Evolutionary conservation across 2,113 vertebrate species (phyloP).

Genomic region (Morone chrysops): DNA sequence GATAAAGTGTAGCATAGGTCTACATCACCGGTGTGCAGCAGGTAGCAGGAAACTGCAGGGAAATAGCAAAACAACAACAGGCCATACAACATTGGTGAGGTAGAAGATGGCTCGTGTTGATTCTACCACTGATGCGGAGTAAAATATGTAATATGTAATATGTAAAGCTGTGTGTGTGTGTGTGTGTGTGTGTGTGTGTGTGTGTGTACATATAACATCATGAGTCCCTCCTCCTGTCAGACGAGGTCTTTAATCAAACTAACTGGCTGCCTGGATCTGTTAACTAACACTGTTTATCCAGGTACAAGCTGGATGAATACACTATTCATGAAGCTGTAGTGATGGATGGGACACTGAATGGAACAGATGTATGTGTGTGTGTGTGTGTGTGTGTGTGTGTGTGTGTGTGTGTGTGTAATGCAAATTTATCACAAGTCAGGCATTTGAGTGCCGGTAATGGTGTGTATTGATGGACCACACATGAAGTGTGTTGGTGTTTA

Average conservation of each 20-base stretch:
- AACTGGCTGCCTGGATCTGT: neutral
- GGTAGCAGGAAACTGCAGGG: no score
- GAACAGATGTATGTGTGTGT: neutral
- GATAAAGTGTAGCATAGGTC: no score
- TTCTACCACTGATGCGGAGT: no score
- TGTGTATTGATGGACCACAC: neutral
- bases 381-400: neutral
- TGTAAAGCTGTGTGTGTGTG: no score
- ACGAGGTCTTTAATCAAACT: slow-evolving; percentile 24
- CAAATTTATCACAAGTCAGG: neutral
- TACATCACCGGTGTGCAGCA: no score
- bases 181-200: neutral
- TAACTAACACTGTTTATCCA: slow-evolving; percentile 6
- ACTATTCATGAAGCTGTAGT: neutral
- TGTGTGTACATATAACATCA: neutral
- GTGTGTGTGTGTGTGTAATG: neutral
- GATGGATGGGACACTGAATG: neutral
- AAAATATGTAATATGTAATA: no score
- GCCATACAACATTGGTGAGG: no score
- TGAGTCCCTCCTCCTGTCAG: neutral
- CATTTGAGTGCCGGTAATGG: neutral
- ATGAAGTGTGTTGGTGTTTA: neutral
- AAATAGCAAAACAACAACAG: no score
- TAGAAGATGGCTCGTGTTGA: no score
- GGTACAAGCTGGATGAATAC: neutral